Evolutionary conservation across 2,113 vertebrate species (phyloP).

Genomic region (Pomatostomus ruficeps): DNA sequence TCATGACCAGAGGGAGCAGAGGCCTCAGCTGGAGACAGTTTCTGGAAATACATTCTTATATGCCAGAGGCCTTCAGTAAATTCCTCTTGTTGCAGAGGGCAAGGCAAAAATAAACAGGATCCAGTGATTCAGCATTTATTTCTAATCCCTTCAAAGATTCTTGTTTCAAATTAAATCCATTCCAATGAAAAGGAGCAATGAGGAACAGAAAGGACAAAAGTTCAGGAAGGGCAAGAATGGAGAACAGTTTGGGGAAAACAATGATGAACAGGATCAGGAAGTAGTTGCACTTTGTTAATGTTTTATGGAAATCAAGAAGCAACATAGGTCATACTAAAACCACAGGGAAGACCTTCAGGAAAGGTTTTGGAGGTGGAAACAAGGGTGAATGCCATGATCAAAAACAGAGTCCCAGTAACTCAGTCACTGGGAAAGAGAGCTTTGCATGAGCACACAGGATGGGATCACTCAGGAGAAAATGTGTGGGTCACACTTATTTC

Average conservation of each 20-base stretch:
- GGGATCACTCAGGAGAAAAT: not conserved
- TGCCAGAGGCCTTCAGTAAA: not conserved
- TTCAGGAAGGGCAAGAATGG: not conserved
- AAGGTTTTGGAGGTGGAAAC: not conserved
- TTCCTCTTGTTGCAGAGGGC: not conserved
- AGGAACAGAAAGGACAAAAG: not conserved
- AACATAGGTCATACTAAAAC: not conserved
- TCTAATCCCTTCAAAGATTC: not conserved
- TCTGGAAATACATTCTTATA: not conserved
- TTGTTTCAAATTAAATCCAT: not conserved
- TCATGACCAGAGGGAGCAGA: not conserved
- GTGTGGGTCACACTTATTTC: not conserved
- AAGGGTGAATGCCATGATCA: not conserved
- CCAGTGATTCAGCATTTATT: not conserved
- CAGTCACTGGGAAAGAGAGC: not conserved
- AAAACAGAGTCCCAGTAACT: not conserved
- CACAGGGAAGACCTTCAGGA: not conserved
- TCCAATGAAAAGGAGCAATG: not conserved
- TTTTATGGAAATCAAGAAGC: not conserved
- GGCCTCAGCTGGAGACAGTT: not conserved
- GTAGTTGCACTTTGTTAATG: not conserved
- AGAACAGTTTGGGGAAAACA: not conserved
- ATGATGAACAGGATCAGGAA: not conserved
- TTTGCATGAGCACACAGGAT: not conserved
- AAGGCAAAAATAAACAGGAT: not conserved